phyloP scores from a whole-genome alignment of 1,140 invertebrate species.

The Zeugodacus cucurbitae region DNA sequence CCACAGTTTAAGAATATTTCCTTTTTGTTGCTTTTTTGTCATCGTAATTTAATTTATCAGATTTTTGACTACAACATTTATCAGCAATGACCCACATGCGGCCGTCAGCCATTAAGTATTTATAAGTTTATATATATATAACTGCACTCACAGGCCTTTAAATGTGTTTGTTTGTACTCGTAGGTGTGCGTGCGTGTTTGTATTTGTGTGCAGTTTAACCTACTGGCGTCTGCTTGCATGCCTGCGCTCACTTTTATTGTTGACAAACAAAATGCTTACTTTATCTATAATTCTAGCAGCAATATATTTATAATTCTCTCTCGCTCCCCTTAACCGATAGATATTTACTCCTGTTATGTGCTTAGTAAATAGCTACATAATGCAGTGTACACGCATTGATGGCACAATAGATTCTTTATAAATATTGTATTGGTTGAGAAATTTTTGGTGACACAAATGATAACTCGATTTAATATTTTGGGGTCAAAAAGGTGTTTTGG shows the following conservation, averaged over 20 bases:
- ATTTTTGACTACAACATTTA: constrained; percentile 15
- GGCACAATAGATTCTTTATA: not conserved
- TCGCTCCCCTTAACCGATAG: not conserved
- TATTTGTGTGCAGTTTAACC: not conserved
- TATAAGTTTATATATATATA: not conserved
- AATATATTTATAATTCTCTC: not conserved
- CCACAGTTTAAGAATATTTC: not conserved
- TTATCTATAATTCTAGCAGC: not conserved
- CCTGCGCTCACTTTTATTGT: not conserved
- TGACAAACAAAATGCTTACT: constrained; percentile 17
- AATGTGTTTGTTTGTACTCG: not conserved
- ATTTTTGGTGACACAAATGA: not conserved
- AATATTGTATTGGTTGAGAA: not conserved
- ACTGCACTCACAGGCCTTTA: not conserved
- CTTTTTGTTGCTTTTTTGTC: not conserved
- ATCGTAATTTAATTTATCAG: constrained; percentile 3
- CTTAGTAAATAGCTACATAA: not conserved
- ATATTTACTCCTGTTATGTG: not conserved
- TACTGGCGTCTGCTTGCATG: not conserved
- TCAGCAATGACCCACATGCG: constrained; percentile 23
- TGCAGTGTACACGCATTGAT: not conserved
- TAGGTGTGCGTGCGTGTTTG: no score
- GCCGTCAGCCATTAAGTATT: not conserved
- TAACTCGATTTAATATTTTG: not conserved
- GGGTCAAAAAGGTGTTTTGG: not conserved